These are phyloP conservation scores for Glaucopsyche alexis DNA, from an alignment of 2,888 invertebrate species.

Conservation along the genomic window DNA sequence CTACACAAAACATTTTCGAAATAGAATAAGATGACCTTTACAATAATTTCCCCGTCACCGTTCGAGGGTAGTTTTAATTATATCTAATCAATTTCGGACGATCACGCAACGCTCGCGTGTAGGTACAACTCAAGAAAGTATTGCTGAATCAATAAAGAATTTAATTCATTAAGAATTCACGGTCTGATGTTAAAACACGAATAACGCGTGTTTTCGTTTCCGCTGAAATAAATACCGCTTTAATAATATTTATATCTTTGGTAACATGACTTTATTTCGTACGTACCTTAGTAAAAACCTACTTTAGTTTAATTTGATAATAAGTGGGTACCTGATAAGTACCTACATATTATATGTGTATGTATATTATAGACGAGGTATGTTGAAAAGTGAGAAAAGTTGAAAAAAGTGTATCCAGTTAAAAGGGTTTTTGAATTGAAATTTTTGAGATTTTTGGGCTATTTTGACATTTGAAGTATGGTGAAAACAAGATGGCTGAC, in stretches of 20 bases:
- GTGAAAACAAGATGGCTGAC: too few species aligned
- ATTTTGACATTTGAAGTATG: too few species aligned
- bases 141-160: conserved; percentile 23
- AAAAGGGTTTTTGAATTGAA: too few species aligned
- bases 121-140: neutral
- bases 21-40: conserved; percentile 5
- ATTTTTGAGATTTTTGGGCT: too few species aligned
- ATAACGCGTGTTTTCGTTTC: neutral
- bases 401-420: too few species aligned
- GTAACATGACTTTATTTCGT: neutral
- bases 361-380: too few species aligned
- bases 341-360: too few species aligned
- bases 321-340: too few species aligned
- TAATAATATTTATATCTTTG: conserved; percentile 5
- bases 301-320: neutral
- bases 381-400: too few species aligned
- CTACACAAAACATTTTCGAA: neutral
- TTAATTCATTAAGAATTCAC: conserved; percentile 5
- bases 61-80: conserved; percentile 32
- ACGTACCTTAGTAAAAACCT: neutral
- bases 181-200: conserved; percentile 14
- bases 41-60: neutral
- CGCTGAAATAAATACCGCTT: neutral
- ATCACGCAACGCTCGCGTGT: conserved; percentile 37
- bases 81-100: conserved; percentile 34